phyloP scores from a whole-genome alignment of 2,888 invertebrate species.

The Callimorpha dominula region DNA sequence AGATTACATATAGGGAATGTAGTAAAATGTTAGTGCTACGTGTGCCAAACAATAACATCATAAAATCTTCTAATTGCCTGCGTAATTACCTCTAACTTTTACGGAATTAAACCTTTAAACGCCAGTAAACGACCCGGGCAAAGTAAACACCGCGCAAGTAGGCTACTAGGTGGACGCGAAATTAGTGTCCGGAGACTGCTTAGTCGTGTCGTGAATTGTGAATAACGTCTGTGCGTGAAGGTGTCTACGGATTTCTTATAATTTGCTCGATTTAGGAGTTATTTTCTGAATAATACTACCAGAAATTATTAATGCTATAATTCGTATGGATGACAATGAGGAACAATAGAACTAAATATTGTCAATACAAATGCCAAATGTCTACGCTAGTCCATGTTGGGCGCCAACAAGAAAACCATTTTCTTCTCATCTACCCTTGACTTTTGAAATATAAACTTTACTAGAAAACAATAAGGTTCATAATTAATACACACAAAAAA shows the following conservation, averaged over 20 bases:
- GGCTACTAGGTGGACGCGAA: conserved; percentile 32
- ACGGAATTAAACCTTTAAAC: conserved; percentile 27
- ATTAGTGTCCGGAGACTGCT: conserved; percentile 20
- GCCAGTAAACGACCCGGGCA: conserved; percentile 20
- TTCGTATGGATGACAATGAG: too few relatives aligned
- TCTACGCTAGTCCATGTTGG: conserved; percentile 8
- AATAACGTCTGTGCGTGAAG: conserved; percentile 22
- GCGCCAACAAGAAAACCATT: conserved; percentile 35
- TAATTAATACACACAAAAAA: conserved; percentile 21
- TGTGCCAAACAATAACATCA: conserved; percentile 14
- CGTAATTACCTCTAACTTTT: conserved; percentile 27
- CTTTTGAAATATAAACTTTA: conserved; percentile 26
- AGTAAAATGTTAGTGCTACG: neutral
- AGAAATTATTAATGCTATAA: too few relatives aligned
- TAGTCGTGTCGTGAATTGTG: conserved; percentile 10
- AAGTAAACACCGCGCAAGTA: conserved; percentile 29
- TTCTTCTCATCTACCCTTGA: conserved; percentile 18
- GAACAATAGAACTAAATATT: too few relatives aligned
- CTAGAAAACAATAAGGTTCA: conserved; percentile 22
- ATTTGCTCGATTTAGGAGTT: neutral
- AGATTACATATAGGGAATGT: neutral
- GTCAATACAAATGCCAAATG: neutral
- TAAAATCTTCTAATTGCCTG: conserved; percentile 17
- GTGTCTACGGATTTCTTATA: conserved; percentile 14
- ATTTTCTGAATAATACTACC: neutral